A percentile compares a stretch with the other conserved stretches of the same genome.
Evolutionary conservation across 2,888 invertebrate species (phyloP).

Genomic region (Thereva nobilitata): DNA sequence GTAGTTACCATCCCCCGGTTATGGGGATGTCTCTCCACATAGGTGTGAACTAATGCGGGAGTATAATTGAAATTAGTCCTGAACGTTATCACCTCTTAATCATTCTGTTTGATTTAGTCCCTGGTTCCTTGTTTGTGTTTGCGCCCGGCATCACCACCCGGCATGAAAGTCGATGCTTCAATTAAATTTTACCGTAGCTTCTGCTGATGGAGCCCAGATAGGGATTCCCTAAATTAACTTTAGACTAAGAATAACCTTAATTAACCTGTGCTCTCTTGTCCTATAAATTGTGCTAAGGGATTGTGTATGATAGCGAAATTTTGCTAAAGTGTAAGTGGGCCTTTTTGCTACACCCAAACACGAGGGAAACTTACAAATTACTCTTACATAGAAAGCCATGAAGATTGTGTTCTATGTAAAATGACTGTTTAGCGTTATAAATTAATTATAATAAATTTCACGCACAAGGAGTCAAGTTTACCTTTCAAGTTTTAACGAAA

Average conservation of each 20-base stretch:
- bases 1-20: too few relatives aligned
- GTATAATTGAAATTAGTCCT: conserved; percentile 31
- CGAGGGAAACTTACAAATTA: too few relatives aligned
- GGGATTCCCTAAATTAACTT: conserved; percentile 26
- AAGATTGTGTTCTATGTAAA: too few relatives aligned
- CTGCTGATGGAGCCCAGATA: conserved; percentile 13
- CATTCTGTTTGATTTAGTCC: conserved; percentile 30
- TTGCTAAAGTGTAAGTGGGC: conserved; percentile 15
- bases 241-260: conserved; percentile 32
- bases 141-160: not conserved
- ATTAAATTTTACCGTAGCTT: conserved; percentile 20
- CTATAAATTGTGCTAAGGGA: conserved; percentile 30
- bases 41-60: conserved; percentile 29
- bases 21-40: not conserved
- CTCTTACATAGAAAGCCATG: too few relatives aligned
- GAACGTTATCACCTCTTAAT: conserved; percentile 23
- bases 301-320: conserved; percentile 22
- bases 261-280: conserved; percentile 30
- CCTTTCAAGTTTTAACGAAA: too few relatives aligned
- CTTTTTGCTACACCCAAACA: not conserved
- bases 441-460: too few relatives aligned
- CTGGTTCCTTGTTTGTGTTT: conserved; percentile 20
- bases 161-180: conserved; percentile 18
- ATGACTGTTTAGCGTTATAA: too few relatives aligned
- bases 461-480: too few relatives aligned